Evolutionary conservation across 1,140 invertebrate species (phyloP).

Genomic region (Eupristina koningsbergeri): DNA sequence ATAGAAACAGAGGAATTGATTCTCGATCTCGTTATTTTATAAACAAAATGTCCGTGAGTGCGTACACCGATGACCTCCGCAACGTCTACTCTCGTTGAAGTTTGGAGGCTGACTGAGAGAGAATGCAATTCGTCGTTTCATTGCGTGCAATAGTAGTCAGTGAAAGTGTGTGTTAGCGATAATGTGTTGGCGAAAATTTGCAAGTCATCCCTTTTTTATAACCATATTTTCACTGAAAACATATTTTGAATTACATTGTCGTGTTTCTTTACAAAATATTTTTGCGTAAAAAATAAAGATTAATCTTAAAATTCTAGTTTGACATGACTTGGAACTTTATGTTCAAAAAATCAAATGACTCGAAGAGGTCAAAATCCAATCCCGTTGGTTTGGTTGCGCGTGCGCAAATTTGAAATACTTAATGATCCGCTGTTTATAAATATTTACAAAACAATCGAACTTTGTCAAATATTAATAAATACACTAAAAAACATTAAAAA

Average conservation of each 20-base stretch:
- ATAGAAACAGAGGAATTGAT: neutral
- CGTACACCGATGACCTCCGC: neutral
- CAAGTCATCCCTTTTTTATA: slow-evolving; percentile 30
- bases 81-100: slow-evolving; percentile 27
- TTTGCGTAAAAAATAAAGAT: neutral
- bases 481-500: no score
- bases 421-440: neutral
- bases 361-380: neutral
- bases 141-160: slow-evolving; percentile 23
- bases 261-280: no score
- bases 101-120: slow-evolving; percentile 43
- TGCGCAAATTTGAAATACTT: neutral
- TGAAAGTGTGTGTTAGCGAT: slow-evolving; percentile 26
- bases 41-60: slow-evolving; percentile 7
- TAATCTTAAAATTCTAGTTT: slow-evolving; percentile 4
- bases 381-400: neutral
- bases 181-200: slow-evolving; percentile 21
- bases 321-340: neutral
- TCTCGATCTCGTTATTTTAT: no score
- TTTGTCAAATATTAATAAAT: no score
- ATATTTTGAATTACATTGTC: neutral
- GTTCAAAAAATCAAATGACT: neutral
- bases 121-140: slow-evolving; percentile 12
- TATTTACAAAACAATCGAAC: no score
- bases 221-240: neutral